These are phyloP conservation scores for Pyxicephalus adspersus DNA, from an alignment of 2,113 vertebrate genomes.

Conservation along the genomic window DNA sequence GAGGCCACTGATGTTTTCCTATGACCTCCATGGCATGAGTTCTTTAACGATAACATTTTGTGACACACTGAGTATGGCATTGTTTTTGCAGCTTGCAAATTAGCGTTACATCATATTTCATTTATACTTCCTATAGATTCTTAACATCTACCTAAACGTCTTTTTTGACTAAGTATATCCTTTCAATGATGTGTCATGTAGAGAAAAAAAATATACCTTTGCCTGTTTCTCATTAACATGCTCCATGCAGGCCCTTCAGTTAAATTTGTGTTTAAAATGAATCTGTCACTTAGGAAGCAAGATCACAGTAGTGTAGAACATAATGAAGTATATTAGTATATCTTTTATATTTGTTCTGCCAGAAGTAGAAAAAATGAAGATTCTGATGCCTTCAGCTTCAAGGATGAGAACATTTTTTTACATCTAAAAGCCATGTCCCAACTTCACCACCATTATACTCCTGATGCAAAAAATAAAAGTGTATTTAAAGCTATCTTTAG, in stretches of 20 bases:
- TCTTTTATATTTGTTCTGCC: too few relatives aligned
- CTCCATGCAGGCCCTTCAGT: neutral
- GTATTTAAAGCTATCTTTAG: too few relatives aligned
- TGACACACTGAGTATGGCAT: conserved; percentile 1
- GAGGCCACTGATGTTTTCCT: neutral
- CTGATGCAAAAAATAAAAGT: too few relatives aligned
- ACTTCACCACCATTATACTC: too few relatives aligned
- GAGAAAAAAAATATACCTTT: neutral
- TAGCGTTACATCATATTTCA: neutral
- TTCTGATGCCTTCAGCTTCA: too few relatives aligned
- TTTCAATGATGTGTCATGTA: neutral
- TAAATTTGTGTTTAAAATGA: neutral
- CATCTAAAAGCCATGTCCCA: too few relatives aligned
- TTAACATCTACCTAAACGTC: neutral
- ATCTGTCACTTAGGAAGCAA: too few relatives aligned
- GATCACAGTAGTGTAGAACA: too few relatives aligned
- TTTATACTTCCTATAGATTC: neutral
- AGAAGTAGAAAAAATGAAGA: too few relatives aligned
- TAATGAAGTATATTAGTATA: too few relatives aligned
- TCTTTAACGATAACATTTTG: conserved; percentile 25
- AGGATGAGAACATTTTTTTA: too few relatives aligned
- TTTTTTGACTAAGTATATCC: neutral
- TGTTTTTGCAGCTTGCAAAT: conserved; percentile 38
- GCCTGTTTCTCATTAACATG: neutral
- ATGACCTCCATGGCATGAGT: neutral